These are phyloP conservation scores for Brachionichthys hirsutus DNA, from an alignment of 2,113 vertebrate genomes.

Conservation along the genomic window DNA sequence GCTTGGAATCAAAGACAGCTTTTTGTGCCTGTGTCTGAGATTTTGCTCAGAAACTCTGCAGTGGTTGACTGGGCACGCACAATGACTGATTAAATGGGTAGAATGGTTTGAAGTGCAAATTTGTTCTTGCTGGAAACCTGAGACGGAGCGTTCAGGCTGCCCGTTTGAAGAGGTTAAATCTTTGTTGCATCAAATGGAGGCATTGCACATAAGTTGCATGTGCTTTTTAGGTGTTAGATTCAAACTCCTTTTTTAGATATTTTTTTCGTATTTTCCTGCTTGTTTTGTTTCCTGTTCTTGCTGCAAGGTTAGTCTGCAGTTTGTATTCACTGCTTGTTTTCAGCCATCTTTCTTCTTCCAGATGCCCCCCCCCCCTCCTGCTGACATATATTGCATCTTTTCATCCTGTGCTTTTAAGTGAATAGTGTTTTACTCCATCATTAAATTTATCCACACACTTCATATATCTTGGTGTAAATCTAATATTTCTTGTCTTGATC, in stretches of 20 bases:
- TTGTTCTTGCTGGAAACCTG: conserved; percentile 74
- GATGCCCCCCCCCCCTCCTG: background rate
- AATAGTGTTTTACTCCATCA: background rate
- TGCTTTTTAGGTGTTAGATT: background rate
- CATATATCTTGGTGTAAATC: conserved; percentile 16
- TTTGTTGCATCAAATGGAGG: conserved; percentile 47
- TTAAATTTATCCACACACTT: conserved; percentile 1
- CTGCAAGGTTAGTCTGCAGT: too few relatives aligned
- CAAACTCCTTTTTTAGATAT: background rate
- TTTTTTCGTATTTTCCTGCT: background rate
- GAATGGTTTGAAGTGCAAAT: conserved; percentile 87
- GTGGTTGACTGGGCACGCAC: conserved; percentile 79
- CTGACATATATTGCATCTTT: background rate
- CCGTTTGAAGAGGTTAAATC: conserved; percentile 71
- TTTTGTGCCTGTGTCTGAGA: conserved; percentile 79
- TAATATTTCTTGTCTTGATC: conserved; percentile 22
- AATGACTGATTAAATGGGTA: conserved; percentile 82
- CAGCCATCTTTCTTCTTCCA: background rate
- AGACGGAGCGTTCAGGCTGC: conserved; percentile 68
- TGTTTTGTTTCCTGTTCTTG: background rate
- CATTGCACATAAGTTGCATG: conserved; percentile 15
- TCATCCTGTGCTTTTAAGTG: background rate
- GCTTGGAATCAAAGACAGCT: conserved; percentile 81
- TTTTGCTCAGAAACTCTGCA: conserved; percentile 72
- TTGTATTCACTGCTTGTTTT: conserved; percentile 6